Evolutionary conservation across 2,888 invertebrate species (phyloP).

Genomic region (Drosophila atroscutellata): DNA sequence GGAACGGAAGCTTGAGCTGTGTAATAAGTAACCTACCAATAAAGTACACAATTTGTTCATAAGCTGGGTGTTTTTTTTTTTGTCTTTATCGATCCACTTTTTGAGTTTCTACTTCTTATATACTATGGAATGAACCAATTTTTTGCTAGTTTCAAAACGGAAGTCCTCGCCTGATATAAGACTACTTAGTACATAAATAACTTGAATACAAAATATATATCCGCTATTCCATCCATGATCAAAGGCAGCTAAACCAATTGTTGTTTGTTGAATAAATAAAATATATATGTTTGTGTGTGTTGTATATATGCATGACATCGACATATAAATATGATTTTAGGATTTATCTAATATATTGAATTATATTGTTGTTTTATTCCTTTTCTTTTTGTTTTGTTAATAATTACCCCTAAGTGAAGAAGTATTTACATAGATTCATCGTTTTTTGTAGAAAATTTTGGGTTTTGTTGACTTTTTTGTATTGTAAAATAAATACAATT

Average conservation of each 20-base stretch:
- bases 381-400: slow-evolving; percentile 1
- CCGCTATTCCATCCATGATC: slow-evolving; percentile 39
- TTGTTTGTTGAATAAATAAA: slow-evolving; percentile 33
- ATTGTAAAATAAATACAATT: slow-evolving; percentile 43
- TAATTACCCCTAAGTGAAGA: slow-evolving; percentile 49
- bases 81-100: slow-evolving; percentile 15
- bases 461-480: slow-evolving; percentile 23
- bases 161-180: slow-evolving; percentile 37
- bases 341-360: slow-evolving; percentile 51
- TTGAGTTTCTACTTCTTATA: slow-evolving; percentile 34
- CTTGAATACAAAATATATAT: slow-evolving; percentile 60
- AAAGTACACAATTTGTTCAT: slow-evolving; percentile 14
- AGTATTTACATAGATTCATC: slow-evolving; percentile 51
- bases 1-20: background rate
- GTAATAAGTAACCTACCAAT: slow-evolving; percentile 13
- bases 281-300: slow-evolving; percentile 19
- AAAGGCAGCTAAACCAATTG: slow-evolving; percentile 28
- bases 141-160: slow-evolving; percentile 33
- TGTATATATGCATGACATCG: slow-evolving; percentile 1
- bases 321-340: slow-evolving; percentile 41
- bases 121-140: slow-evolving; percentile 75
- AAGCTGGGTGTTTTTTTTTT: background rate
- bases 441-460: slow-evolving; percentile 33
- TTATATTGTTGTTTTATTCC: slow-evolving; percentile 46
- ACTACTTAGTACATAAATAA: slow-evolving; percentile 54